Base-by-base conservation (phyloP, 2,888 invertebrate species). In the Stenodera caucasica region DNA sequence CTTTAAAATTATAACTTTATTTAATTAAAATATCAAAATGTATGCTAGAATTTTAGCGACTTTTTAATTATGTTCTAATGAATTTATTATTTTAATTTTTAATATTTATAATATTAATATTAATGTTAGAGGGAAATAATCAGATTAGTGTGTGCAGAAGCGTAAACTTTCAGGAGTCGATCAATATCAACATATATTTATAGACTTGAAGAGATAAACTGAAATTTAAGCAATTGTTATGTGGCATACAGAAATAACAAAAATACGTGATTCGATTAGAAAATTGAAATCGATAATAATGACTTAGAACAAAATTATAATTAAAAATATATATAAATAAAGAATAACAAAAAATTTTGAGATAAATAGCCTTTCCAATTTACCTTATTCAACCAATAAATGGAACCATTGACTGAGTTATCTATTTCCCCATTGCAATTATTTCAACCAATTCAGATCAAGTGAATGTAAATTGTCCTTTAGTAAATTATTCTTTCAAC, bases 181-280 rank as follows among this genome's bases (percentile, higher is more conserved):
- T 61, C 56, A 32, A 18, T 26, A 32, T 15, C 37, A 32, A 56
- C 49, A 29, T 55, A 40, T 58, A 62, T 62, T 62, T 62, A 62
- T 62, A 59, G 57, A 60, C 53, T 60, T 37, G 56, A 58, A 63
- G 51, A 60, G 60, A 53, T 61, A 61, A 66, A 66, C 63, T 67
- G 63, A 67, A 67, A 66, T 64, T 67, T 66, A 64, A 66, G 65
- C 64, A 64, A 63, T 61, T 65, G 65, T 61, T 57, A 66, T 65
- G 63, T 65, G 60, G 65, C 63, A 57, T 40, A 15, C 18, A 40
- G 18, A 40, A 18, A 40, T 40, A 40, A 7, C 8, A 15, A 40
- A 40, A 40, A 40, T 40, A 40, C 37, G 37, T 40, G 37, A 40
- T 40, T 18, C 18, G 37, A 40, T 40, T 40, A 40, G 15, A 18